Percentiles rank a stretch among this genome's conserved stretches.
Evolutionary conservation across 2,888 invertebrate genomes (phyloP).

Genomic region (Subacronicta megacephala): DNA sequence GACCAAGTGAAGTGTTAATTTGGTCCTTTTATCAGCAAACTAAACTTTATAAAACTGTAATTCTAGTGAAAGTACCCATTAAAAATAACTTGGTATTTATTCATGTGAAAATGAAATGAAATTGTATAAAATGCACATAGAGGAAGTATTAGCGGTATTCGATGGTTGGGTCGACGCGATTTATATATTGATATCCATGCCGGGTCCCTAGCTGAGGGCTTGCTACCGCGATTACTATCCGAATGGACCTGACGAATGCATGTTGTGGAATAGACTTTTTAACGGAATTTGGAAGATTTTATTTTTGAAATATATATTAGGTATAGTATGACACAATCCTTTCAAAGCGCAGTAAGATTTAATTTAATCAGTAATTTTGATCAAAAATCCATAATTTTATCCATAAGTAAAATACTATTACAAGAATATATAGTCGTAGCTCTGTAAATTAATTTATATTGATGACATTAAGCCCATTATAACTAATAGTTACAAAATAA

Average conservation of each 20-base stretch:
- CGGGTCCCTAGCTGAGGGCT: conserved; percentile 28
- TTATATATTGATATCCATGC: conserved; percentile 50
- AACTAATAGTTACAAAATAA: too few species aligned
- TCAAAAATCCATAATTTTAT: too few species aligned
- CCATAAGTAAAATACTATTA: too few species aligned
- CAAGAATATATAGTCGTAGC: too few species aligned
- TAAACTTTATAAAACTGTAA: too few species aligned
- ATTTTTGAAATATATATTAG: background rate
- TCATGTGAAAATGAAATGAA: conserved; percentile 29
- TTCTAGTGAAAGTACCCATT: background rate
- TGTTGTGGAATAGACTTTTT: conserved; percentile 34
- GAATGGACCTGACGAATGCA: conserved; percentile 10
- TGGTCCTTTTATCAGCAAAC: too few species aligned
- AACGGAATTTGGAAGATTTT: background rate
- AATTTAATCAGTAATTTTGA: background rate
- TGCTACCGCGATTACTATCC: conserved; percentile 54
- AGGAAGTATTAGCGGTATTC: conserved; percentile 44
- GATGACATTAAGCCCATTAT: too few species aligned
- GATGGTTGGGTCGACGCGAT: conserved; percentile 41
- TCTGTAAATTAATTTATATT: too few species aligned
- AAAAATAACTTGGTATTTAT: too few species aligned
- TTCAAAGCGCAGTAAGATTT: background rate
- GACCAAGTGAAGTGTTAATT: too few species aligned
- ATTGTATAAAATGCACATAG: conserved; percentile 42
- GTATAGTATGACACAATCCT: background rate